Evolutionary conservation across 2,888 invertebrate genomes (phyloP).

Genomic region (Campoplex capitator): DNA sequence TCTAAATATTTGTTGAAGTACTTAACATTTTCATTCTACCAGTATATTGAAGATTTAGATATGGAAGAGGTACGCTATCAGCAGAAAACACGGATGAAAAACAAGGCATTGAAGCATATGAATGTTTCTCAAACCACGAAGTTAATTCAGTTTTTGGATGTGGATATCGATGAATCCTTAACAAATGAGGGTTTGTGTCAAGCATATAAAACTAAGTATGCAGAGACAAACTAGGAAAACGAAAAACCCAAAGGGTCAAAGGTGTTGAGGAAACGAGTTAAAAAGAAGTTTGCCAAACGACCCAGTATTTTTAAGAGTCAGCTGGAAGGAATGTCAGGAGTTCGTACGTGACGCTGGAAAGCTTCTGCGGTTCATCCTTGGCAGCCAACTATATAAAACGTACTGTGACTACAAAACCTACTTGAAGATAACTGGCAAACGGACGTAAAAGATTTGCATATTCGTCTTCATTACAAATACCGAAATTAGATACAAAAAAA

Average conservation of each 20-base stretch:
- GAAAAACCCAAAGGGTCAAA: neutral
- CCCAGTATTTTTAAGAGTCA: slow-evolving; percentile 5
- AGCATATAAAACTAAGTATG: slow-evolving; percentile 25
- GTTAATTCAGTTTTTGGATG: neutral
- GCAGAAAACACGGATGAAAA: too few relatives aligned
- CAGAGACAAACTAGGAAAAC: neutral
- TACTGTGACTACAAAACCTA: neutral
- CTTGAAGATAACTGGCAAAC: neutral
- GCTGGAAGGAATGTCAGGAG: neutral
- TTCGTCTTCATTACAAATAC: slow-evolving; percentile 30
- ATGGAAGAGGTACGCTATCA: too few relatives aligned
- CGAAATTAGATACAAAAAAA: slow-evolving; percentile 40
- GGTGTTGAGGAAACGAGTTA: neutral
- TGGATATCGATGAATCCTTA: neutral
- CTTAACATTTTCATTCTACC: neutral
- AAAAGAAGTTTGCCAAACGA: slow-evolving; percentile 17
- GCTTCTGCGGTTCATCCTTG: slow-evolving; percentile 41
- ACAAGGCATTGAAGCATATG: neutral
- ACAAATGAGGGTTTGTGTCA: slow-evolving; percentile 15
- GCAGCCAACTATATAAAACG: slow-evolving; percentile 23
- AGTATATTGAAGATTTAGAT: too few relatives aligned
- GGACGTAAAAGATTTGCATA: neutral
- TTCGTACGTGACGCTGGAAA: slow-evolving; percentile 53
- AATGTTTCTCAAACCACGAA: neutral
- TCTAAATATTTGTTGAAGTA: too few relatives aligned